A percentile compares a stretch with the other conserved stretches of the same genome.
phyloP scores from a whole-genome alignment of 2,113 vertebrate genomes.

The Myrmecobius fasciatus region DNA sequence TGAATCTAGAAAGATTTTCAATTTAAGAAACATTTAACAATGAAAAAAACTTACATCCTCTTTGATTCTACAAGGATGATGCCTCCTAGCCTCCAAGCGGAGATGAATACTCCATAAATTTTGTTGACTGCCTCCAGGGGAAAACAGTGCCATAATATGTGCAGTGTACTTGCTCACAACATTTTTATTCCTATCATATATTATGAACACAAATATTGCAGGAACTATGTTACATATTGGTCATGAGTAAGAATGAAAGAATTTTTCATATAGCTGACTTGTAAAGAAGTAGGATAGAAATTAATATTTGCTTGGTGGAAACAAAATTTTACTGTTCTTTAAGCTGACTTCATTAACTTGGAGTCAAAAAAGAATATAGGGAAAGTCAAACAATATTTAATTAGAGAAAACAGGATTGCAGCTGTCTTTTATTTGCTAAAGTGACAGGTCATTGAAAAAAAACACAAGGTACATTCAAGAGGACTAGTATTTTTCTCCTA shows the following conservation, averaged over 20 bases:
- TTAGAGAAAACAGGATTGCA: neutral
- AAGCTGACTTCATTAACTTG: conserved; percentile 54
- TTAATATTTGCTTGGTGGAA: conserved; percentile 52
- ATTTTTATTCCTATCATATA: neutral
- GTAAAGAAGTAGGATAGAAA: conserved; percentile 33
- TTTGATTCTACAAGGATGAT: conserved; percentile 8
- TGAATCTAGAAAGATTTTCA: neutral
- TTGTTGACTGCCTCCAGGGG: neutral
- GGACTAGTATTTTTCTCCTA: neutral
- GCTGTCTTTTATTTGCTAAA: conserved; percentile 59
- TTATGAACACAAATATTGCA: neutral
- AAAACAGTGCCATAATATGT: neutral
- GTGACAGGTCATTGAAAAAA: conserved; percentile 21
- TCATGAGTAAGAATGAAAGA: conserved; percentile 22
- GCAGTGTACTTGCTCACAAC: neutral
- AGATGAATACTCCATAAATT: neutral
- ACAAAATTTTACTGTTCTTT: conserved; percentile 56
- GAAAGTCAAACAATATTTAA: conserved; percentile 25
- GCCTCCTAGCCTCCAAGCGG: neutral
- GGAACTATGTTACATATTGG: neutral
- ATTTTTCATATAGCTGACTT: conserved; percentile 36
- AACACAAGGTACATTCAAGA: conserved; percentile 9
- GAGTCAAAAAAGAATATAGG: conserved; percentile 60
- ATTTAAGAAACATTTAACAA: neutral
- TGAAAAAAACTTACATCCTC: neutral